Percentiles rank a stretch among this genome's conserved stretches.
phyloP scores from a whole-genome alignment of 1,140 invertebrate genomes.

The Sitophilus oryzae region DNA sequence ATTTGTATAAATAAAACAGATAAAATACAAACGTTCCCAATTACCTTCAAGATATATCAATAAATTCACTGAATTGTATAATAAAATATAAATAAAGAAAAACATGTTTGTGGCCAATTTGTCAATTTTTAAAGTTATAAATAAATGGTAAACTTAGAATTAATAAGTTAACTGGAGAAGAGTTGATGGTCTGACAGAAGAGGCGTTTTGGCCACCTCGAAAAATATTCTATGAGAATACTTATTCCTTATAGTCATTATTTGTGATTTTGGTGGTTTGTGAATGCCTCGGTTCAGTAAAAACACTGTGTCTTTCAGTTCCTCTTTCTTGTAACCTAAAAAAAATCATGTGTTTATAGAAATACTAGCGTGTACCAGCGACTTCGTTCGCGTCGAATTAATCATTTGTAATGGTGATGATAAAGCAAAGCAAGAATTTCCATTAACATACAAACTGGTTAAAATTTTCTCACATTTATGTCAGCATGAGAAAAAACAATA shows the following conservation, averaged over 20 bases:
- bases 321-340: constrained; percentile 57
- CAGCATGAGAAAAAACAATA: no score
- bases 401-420: no score
- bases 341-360: constrained; percentile 2
- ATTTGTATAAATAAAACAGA: no score
- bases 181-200: constrained; percentile 46
- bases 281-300: constrained; percentile 70
- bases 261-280: constrained; percentile 65
- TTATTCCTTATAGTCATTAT: constrained; percentile 85
- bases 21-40: not conserved
- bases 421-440: no score
- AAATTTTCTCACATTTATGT: no score
- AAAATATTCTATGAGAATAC: constrained; percentile 93
- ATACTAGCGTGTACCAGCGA: not conserved
- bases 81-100: constrained; percentile 14
- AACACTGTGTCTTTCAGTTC: constrained; percentile 70
- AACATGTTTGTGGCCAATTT: not conserved
- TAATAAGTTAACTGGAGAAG: constrained; percentile 14
- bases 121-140: not conserved
- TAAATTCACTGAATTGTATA: constrained; percentile 7
- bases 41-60: no score
- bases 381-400: no score
- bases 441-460: no score
- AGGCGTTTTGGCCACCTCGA: constrained; percentile 70
- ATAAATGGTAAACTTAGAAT: not conserved